Base-by-base conservation (phyloP, 2,797 vertebrate species). In the Sebastes taczanowskii region DNA sequence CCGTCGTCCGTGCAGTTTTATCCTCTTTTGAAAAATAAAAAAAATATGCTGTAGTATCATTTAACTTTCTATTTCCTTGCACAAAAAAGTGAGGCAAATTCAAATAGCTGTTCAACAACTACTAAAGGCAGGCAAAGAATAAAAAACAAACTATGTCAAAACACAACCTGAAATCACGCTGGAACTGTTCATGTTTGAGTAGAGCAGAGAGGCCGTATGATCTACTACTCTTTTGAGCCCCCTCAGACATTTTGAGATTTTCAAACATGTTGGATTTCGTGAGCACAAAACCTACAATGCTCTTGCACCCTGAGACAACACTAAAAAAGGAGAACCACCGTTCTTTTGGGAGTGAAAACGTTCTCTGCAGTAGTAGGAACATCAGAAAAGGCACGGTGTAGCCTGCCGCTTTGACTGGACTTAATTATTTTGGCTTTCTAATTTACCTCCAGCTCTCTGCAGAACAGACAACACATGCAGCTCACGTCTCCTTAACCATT, bases 251-350 rank as follows among this genome's bases (percentile, higher is more conserved):
- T 74, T 71, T 64, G 27, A 78, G 59, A 74, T 61, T 74, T 79
- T 62, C 64, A 80, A 46, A 62, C 52, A 20, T 78, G 30, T 71
- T 84, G 70, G 62, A 83, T 78, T 85, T 83, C 70, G 53, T 77
- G 68, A 61, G 62, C 29, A 71, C n/a, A 52, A 77, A 74, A 53
- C 30, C 46, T 59, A 23, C 38, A 67, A 59, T 60, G n/a, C 58
- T 74, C 16, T 66, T 61, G n/a, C 35, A 58, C 49, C 32, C 25
- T 34, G 56, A 81, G 55, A 70, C 42, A 29, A 58, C 30, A 25
- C 35, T 66, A 20, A 63, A 67, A 78, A 55, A 23, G 56, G 52
- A 66, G 55, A 67, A 55, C 1, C 2, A 25, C 25, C 25, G 25
- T 25, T 25, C 25, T 25, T 25, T 22, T 52, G 49, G 32, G 23